Evolutionary conservation across 2,797 vertebrate genomes (phyloP), one percentile per base, ranked within the genome.

Genomic region (Cyclopterus lumpus): DNA sequence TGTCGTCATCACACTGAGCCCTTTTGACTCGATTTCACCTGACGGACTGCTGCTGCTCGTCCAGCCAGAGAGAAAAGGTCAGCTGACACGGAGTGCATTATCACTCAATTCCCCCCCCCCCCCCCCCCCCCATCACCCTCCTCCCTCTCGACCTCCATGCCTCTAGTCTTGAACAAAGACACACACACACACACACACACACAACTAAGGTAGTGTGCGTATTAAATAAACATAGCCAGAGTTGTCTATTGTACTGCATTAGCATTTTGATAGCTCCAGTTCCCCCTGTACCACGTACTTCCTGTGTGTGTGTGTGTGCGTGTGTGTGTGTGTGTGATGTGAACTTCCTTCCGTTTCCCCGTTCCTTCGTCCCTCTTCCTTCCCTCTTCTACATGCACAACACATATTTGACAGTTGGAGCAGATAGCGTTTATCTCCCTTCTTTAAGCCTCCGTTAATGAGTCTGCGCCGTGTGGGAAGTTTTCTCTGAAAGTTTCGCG

Each of bases 41-140:
- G 81, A 87, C 74, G 65, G 83, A 80, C 76, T 66, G 75, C 75
- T 71, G 9, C 48, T 26, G 66, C 69, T 58, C 30, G 66, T 72
- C n/a, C 82, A 84, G 72, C 28, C 58, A 20, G 60, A 49, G 40
- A 68, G 64, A 88, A 88, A 89, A 88, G 88, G 86, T 92, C 89
- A 89, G 66, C 69, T 53, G 7, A 54, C 67, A 16, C 1, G 6
- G 51, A 82, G 55, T 3, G 40, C 30, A 76, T 84, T 62, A 87
- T 86, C 71, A 48, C 58, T 82, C 73, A 71, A 49, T 80, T 79
- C 79, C 71, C 22, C 34, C n/a, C 22, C 0, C 67, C 62, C 34
- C 36, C 71, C 32, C 30, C 60, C 22, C 14, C 42, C n/a, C n/a
- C n/a, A n/a, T n/a, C n/a, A n/a, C 34, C 36, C 71, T 32, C 30